These are phyloP conservation scores for Catharus minimus DNA, from an alignment of 2,113 vertebrate species.

Conservation along the genomic window DNA sequence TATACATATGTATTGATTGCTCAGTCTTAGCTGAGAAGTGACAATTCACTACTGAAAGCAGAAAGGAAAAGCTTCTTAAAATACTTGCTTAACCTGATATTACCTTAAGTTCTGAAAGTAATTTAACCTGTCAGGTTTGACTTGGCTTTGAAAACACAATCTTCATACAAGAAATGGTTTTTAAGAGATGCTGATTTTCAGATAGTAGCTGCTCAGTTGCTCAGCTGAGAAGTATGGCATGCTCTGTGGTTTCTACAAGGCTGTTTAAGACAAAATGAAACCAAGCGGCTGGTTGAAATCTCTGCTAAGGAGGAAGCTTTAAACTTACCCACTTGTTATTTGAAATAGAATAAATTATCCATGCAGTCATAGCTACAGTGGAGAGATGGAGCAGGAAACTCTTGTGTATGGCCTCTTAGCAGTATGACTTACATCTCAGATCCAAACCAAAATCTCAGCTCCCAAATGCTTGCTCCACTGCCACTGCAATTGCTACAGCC, in stretches of 20 bases:
- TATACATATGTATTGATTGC: not conserved
- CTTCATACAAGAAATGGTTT: not conserved
- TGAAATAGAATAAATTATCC: not conserved
- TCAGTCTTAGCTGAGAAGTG: not conserved
- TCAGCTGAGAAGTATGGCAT: not conserved
- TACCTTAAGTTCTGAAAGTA: not conserved
- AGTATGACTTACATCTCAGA: not conserved
- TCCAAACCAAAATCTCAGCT: not conserved
- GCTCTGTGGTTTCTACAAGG: not conserved
- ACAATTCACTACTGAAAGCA: not conserved
- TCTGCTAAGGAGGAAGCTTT: not conserved
- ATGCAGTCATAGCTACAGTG: not conserved
- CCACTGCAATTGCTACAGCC: accelerated
- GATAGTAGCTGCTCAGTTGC: not conserved
- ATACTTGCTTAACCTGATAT: not conserved
- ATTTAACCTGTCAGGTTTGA: not conserved
- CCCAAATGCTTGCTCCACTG: not conserved
- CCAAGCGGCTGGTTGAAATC: not conserved
- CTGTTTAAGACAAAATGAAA: not conserved
- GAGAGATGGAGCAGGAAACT: not conserved
- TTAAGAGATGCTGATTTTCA: not conserved
- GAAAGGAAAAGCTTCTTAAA: not conserved
- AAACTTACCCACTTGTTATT: not conserved
- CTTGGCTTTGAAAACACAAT: not conserved
- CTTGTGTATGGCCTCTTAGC: not conserved